phyloP scores from a whole-genome alignment of 2,113 vertebrate species.

The Speoplatyrhinus poulsoni region DNA sequence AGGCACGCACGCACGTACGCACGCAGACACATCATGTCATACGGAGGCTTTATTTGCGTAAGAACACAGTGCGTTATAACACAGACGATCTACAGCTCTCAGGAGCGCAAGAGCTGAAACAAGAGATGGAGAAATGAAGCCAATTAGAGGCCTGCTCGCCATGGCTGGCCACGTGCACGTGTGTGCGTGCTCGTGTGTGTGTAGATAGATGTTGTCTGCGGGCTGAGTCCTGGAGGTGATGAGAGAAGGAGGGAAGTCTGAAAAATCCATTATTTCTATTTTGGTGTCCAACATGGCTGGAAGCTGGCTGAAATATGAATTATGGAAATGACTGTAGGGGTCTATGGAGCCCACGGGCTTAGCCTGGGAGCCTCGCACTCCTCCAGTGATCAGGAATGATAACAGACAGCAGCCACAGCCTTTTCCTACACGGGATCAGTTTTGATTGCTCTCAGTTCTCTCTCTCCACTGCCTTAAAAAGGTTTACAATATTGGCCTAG shows the following conservation, averaged over 20 bases:
- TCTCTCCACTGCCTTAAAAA: slow-evolving; percentile 4
- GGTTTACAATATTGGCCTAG: not conserved
- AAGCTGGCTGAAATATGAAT: slow-evolving; percentile 58
- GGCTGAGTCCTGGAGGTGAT: slow-evolving; percentile 38
- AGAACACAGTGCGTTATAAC: slow-evolving; percentile 53
- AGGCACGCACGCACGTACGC: not conserved
- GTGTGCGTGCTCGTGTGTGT: not conserved
- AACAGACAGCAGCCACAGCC: slow-evolving; percentile 6
- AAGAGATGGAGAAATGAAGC: slow-evolving; percentile 65
- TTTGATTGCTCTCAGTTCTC: slow-evolving; percentile 9
- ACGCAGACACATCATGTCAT: slow-evolving; percentile 32
- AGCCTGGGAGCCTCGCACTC: slow-evolving; percentile 22
- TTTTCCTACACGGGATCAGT: slow-evolving; percentile 2
- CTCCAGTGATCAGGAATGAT: slow-evolving; percentile 45
- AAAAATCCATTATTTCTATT: slow-evolving; percentile 64
- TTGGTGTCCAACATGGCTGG: slow-evolving; percentile 51
- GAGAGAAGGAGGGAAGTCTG: slow-evolving; percentile 32
- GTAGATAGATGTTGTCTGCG: slow-evolving; percentile 37
- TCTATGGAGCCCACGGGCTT: slow-evolving; percentile 41
- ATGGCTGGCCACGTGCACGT: slow-evolving; percentile 9
- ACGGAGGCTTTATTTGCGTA: slow-evolving; percentile 45
- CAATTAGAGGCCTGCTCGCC: slow-evolving; percentile 68
- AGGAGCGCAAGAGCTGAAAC: slow-evolving; percentile 58
- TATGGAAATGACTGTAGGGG: slow-evolving; percentile 57
- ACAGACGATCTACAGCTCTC: slow-evolving; percentile 48